Evolutionary conservation across 1,140 invertebrate genomes (phyloP).

Genomic region (Steinernema khuongi): DNA sequence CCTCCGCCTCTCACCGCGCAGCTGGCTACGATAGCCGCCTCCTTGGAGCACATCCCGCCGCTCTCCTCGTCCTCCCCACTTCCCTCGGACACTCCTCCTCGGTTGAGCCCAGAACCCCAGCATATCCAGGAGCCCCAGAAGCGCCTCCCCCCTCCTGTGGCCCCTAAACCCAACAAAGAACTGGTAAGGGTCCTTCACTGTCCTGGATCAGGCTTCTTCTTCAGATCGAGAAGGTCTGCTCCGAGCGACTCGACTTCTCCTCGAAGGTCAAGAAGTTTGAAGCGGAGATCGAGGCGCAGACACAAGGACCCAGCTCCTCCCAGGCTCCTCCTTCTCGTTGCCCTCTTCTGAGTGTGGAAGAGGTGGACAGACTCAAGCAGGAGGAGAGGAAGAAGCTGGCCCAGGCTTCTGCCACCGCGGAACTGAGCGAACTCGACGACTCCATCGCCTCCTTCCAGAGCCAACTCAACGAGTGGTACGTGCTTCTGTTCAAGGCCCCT

Average conservation of each 20-base stretch:
- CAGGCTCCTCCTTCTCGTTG: not conserved
- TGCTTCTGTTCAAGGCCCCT: not conserved
- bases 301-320: not conserved
- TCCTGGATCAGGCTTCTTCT: not conserved
- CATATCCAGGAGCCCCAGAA: not conserved
- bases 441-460: not conserved
- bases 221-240: not conserved
- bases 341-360: not conserved
- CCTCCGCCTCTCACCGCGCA: not conserved
- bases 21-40: not conserved
- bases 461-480: not conserved
- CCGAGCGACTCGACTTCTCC: not conserved
- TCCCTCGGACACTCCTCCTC: not conserved
- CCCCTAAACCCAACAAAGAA: not conserved
- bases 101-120: no score
- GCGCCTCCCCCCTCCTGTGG: not conserved
- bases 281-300: not conserved
- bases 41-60: not conserved
- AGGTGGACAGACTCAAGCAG: not conserved
- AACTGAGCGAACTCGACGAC: not conserved
- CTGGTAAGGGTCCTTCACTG: not conserved
- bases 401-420: not conserved
- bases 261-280: not conserved
- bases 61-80: not conserved
- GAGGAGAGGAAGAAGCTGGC: conserved; percentile 2